These are phyloP conservation scores for Mus pahari DNA, from an alignment of 2,113 vertebrate genomes.

Conservation along the genomic window DNA sequence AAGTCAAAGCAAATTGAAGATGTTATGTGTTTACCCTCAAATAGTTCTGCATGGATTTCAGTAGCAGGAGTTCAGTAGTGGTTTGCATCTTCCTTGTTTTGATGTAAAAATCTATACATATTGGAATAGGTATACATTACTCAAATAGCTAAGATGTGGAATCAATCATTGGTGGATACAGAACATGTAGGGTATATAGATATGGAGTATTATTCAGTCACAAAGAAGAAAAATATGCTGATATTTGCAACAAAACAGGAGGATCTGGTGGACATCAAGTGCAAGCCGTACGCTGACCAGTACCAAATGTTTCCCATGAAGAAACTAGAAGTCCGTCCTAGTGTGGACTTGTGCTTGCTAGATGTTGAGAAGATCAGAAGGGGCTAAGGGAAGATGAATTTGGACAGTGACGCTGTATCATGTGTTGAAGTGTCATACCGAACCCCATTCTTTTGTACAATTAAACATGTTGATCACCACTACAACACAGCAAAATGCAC, in stretches of 20 bases:
- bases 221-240: not conserved
- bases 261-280: not conserved
- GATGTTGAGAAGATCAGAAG: not conserved
- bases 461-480: not conserved
- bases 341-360: not conserved
- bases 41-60: not conserved
- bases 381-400: not conserved
- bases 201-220: not conserved
- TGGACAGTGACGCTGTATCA: not conserved
- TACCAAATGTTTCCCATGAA: not conserved
- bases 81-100: not conserved
- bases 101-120: not conserved
- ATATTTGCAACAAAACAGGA: not conserved
- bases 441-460: not conserved
- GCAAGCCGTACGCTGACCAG: not conserved
- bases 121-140: not conserved
- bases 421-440: not conserved
- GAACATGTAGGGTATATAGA: not conserved
- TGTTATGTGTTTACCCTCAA: conserved; percentile 1
- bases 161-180: not conserved
- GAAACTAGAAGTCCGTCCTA: not conserved
- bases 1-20: conserved; percentile 14
- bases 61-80: not conserved
- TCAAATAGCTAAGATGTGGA: not conserved
- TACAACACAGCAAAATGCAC: not conserved